Conservation (phyloP, 2,797 vertebrate species). For the Pteropus rufus region DNA sequence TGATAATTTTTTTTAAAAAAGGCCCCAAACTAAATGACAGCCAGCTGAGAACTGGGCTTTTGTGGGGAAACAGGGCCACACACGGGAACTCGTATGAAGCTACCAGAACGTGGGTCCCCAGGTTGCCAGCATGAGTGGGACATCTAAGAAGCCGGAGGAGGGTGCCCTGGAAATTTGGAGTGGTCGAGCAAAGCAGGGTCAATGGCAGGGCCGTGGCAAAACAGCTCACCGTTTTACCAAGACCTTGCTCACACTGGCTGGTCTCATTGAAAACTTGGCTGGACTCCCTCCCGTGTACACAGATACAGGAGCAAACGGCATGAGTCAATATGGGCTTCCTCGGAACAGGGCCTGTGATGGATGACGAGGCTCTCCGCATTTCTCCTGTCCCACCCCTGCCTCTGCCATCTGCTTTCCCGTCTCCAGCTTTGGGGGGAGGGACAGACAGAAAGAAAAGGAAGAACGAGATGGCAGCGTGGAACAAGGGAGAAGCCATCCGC, state of each 20-base stretch:
- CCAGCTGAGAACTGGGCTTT: not conserved
- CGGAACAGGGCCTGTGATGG: rapidly evolving
- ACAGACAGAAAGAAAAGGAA: not conserved
- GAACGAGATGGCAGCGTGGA: not conserved
- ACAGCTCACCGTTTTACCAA: not conserved
- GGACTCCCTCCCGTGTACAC: not conserved
- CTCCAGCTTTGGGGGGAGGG: not conserved
- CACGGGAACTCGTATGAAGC: not conserved
- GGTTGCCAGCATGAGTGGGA: rapidly evolving
- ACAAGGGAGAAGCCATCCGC: too few relatives aligned
- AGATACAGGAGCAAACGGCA: rapidly evolving
- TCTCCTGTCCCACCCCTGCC: not conserved
- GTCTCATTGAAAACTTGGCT: not conserved
- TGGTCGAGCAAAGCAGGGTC: not conserved
- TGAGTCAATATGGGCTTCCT: rapidly evolving
- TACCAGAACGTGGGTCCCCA: not conserved
- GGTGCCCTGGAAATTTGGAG: not conserved
- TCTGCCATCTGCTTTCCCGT: not conserved
- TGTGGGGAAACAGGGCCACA: not conserved
- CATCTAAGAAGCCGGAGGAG: not conserved
- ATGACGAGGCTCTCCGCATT: rapidly evolving
- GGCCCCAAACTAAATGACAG: not conserved
- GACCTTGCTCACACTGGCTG: not conserved
- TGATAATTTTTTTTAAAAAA: not conserved
- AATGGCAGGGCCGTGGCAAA: not conserved